Base-by-base conservation (phyloP, 2,888 invertebrate species). In the Polyommatus iphigenia region DNA sequence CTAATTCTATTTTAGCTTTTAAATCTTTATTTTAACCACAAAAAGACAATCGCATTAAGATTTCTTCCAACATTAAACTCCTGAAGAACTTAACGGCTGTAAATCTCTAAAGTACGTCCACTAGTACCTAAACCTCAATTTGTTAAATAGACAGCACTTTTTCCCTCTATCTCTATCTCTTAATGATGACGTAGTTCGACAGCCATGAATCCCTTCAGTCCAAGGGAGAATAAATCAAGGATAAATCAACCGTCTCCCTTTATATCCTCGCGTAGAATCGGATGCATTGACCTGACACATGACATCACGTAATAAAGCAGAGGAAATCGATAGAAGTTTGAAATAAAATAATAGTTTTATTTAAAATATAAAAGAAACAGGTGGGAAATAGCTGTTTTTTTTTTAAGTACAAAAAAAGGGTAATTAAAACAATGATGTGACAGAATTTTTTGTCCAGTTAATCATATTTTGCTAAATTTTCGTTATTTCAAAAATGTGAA, bases 141-240 rank as follows among this genome's bases (percentile, higher is more conserved):
- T 15, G 32, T 67, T 62, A 62, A 62, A 62, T 24, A 62, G 18
- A 67, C 67, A 20, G 20, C 15, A 20, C 67, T 62, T 62, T 62
- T 59, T 29, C 13, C 62, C 29, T 67, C 29, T 32, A 29, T 67
- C 20, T 67, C 29, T 32, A 67, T 32, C 67, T 67, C 29, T 67
- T 29, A 67, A 67, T 67, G 67, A 32, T 67, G 67, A 67, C 67
- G 29, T 10, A 67, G 67, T 67, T 67, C 67, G 67, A 67, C 67
- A 67, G 67, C 67, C 67, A 15, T 32, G 29, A 29, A 67, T 67
- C 67, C 67, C 67, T 29, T 13, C 67, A 67, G 67, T 67, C 67
- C 67, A 67, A 67, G 67, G 67, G 67, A 67, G 29, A 62, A 62
- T 62, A 62, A 62, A 67, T 67, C 67, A 29, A 0, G 62, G 29